Evolutionary conservation across 1,140 invertebrate species (phyloP).

Genomic region (Pomacea maculata): DNA sequence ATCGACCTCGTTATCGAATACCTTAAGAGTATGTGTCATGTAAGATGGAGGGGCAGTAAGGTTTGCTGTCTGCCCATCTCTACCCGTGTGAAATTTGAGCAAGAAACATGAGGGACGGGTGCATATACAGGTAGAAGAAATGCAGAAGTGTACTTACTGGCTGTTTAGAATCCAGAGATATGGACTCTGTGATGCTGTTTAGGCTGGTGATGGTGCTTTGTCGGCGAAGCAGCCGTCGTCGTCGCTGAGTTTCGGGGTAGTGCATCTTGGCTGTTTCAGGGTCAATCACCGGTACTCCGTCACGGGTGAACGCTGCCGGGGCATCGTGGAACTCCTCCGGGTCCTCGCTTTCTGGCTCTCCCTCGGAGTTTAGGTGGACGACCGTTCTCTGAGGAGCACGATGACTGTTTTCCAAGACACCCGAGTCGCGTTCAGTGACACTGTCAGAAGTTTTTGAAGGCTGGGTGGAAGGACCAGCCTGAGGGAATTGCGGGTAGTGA

Average conservation of each 20-base stretch:
- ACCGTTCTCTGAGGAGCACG: not conserved
- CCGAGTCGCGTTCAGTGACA: not conserved
- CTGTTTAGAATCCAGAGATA: not conserved
- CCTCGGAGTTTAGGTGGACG: too few species aligned
- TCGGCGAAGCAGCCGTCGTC: slow-evolving; percentile 17
- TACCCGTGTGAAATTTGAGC: too few species aligned
- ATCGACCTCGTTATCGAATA: too few species aligned
- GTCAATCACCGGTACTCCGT: slow-evolving; percentile 26
- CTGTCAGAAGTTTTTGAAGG: not conserved
- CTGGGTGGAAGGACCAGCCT: not conserved
- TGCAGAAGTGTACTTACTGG: not conserved
- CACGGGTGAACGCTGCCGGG: slow-evolving; percentile 24
- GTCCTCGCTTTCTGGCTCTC: too few species aligned
- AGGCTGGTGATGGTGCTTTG: slow-evolving; percentile 29
- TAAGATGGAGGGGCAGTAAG: not conserved
- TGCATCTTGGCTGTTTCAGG: slow-evolving; percentile 21
- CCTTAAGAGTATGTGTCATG: not conserved
- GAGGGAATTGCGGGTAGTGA: not conserved
- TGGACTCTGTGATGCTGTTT: slow-evolving; percentile 21
- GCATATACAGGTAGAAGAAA: not conserved
- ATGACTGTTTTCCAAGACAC: not conserved
- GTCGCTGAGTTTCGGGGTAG: slow-evolving; percentile 22
- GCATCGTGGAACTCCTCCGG: slow-evolving; percentile 27
- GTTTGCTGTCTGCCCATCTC: not conserved
- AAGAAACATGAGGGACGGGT: not conserved